Evolutionary conservation across 2,113 vertebrate species (phyloP).

Genomic region (Prinia subflava): DNA sequence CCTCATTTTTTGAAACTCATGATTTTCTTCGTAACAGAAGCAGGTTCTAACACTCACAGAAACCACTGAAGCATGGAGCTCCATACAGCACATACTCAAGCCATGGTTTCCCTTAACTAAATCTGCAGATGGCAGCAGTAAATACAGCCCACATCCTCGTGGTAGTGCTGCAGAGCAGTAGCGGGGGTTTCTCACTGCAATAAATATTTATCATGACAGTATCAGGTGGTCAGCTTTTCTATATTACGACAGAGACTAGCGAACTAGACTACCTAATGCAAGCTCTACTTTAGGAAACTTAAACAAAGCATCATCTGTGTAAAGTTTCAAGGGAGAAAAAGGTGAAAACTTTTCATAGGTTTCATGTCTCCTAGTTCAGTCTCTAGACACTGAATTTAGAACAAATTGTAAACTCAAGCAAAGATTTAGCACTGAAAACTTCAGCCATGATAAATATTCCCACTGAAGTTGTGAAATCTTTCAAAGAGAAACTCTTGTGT

Average conservation of each 20-base stretch:
- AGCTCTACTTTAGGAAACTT: not conserved
- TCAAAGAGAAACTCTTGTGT: not conserved
- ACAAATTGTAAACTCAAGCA: not conserved
- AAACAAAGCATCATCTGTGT: not conserved
- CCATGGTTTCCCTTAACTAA: not conserved
- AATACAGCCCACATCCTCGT: not conserved
- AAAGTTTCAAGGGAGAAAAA: not conserved
- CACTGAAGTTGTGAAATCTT: not conserved
- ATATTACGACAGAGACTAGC: not conserved
- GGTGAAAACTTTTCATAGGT: not conserved
- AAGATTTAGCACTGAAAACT: not conserved
- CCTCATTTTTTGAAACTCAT: not conserved
- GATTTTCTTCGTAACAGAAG: not conserved
- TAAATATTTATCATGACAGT: not conserved
- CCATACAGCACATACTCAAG: accelerated
- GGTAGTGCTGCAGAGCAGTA: not conserved
- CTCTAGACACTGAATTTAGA: not conserved
- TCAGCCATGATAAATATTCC: not conserved
- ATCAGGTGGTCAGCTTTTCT: not conserved
- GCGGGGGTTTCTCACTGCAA: not conserved
- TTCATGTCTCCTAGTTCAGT: not conserved
- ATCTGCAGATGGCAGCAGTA: not conserved
- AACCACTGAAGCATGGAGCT: not conserved
- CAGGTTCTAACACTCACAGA: not conserved
- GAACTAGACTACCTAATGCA: not conserved